Evolutionary conservation across 2,888 invertebrate genomes (phyloP).

Genomic region (Trissolcus japonicus): DNA sequence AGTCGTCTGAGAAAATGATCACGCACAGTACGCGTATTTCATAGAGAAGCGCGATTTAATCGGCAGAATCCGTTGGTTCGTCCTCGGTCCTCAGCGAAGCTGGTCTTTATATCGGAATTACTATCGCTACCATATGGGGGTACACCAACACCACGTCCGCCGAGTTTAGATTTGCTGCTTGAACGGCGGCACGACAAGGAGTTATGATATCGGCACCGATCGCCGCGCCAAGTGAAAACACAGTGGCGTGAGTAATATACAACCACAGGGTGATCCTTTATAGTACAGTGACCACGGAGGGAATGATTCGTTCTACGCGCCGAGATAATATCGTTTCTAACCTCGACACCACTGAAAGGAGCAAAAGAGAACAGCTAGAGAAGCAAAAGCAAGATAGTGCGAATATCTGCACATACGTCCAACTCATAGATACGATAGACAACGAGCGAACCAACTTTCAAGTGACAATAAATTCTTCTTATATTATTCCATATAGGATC

Average conservation of each 20-base stretch:
- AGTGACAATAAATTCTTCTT: conserved; percentile 48
- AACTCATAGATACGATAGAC: conserved; percentile 33
- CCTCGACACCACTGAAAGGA: conserved; percentile 61
- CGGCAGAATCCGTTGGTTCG: conserved; percentile 35
- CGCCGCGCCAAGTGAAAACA: conserved; percentile 76
- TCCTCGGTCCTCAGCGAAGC: conserved; percentile 52
- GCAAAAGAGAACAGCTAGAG: conserved; percentile 39
- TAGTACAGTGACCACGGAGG: conserved; percentile 68
- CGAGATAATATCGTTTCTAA: conserved; percentile 73
- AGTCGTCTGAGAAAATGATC: conserved; percentile 36
- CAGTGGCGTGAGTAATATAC: conserved; percentile 76
- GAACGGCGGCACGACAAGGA: conserved; percentile 74
- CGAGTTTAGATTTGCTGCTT: conserved; percentile 68
- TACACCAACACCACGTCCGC: conserved; percentile 58
- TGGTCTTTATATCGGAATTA: conserved; percentile 67
- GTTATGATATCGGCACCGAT: conserved; percentile 76
- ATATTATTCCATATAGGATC: conserved; percentile 47
- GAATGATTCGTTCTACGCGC: conserved; percentile 69
- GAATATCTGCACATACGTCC: conserved; percentile 29
- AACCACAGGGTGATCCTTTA: conserved; percentile 74
- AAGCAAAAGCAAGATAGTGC: conserved; percentile 17
- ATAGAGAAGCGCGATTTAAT: conserved; percentile 52
- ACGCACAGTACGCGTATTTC: conserved; percentile 43
- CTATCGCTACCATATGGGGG: conserved; percentile 67
- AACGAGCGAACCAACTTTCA: conserved; percentile 21